A percentile compares a stretch with the other conserved stretches of the same genome.
phyloP scores from a whole-genome alignment of 1,140 invertebrate species.

The Musca vetustissima region DNA sequence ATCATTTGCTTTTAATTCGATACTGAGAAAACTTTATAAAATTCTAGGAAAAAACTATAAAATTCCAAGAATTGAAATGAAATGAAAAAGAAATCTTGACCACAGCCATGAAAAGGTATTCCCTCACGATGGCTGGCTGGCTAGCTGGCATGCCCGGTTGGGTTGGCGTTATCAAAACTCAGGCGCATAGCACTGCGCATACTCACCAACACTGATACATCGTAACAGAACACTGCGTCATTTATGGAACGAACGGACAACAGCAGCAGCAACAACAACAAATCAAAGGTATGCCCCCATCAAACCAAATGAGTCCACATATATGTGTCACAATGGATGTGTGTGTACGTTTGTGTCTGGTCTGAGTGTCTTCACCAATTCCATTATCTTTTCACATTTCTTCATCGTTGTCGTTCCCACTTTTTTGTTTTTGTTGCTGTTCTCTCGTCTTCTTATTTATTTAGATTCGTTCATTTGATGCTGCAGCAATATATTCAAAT shows the following conservation, averaged over 20 bases:
- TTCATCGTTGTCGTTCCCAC: constrained; percentile 4
- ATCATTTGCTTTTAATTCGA: constrained; percentile 26
- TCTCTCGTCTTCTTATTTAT: neutral
- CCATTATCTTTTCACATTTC: constrained; percentile 27
- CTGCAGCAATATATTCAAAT: too few species aligned
- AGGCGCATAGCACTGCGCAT: constrained; percentile 15
- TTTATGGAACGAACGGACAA: neutral
- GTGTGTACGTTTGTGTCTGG: neutral
- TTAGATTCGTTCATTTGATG: neutral
- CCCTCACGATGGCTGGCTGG: constrained; percentile 34
- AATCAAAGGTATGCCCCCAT: constrained; percentile 19
- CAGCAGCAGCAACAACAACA: neutral
- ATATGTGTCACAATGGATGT: neutral
- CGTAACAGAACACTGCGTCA: neutral
- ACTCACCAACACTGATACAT: too few species aligned
- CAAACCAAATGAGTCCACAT: neutral
- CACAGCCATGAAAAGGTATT: constrained; percentile 40
- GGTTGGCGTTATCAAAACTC: constrained; percentile 3
- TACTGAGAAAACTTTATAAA: constrained; percentile 30
- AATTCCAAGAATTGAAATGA: constrained; percentile 51
- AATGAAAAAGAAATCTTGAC: neutral
- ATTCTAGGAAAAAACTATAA: constrained; percentile 54
- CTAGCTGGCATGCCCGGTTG: too few species aligned
- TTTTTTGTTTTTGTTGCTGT: neutral
- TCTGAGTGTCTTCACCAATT: constrained; percentile 30